Conservation (phyloP, 30 jellyfish, hydroid and myxozoan genomes). For the Aurelia sp. region DNA sequence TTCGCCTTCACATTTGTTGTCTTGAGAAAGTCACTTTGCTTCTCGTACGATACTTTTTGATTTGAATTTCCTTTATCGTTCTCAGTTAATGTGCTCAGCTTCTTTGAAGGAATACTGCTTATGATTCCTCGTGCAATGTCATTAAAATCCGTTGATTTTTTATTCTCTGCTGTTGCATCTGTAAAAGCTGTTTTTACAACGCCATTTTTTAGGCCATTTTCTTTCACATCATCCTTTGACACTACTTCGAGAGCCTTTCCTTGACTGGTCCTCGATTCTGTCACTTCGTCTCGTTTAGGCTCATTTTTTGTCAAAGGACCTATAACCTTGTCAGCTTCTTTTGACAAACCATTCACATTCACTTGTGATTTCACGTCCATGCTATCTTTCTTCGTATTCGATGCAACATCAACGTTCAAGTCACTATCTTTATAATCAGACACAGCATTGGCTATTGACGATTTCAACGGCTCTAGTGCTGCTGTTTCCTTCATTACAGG, state of each 20-base stretch:
- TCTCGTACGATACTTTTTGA: background rate
- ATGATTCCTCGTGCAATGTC: constrained; percentile 29
- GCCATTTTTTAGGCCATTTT: background rate
- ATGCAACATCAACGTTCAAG: background rate
- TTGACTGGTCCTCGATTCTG: background rate
- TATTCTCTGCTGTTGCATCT: background rate
- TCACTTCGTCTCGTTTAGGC: too few species aligned
- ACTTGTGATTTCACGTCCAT: too few species aligned
- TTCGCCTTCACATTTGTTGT: background rate
- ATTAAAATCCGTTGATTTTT: constrained; percentile 12
- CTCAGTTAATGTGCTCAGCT: background rate
- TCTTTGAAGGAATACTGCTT: background rate
- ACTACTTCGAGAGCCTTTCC: background rate
- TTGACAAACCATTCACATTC: too few species aligned
- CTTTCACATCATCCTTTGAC: too few species aligned
- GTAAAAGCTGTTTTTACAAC: background rate
- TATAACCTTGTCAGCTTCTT: too few species aligned
- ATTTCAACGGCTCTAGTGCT: background rate
- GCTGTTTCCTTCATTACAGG: background rate
- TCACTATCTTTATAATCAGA: constrained; percentile 5
- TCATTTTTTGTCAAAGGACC: too few species aligned
- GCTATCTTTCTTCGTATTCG: background rate
- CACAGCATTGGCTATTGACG: background rate
- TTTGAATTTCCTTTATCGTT: background rate
- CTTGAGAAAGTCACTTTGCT: background rate